These are phyloP conservation scores for Drosophila cognata DNA, from an alignment of 2,888 invertebrate species.

Conservation along the genomic window DNA sequence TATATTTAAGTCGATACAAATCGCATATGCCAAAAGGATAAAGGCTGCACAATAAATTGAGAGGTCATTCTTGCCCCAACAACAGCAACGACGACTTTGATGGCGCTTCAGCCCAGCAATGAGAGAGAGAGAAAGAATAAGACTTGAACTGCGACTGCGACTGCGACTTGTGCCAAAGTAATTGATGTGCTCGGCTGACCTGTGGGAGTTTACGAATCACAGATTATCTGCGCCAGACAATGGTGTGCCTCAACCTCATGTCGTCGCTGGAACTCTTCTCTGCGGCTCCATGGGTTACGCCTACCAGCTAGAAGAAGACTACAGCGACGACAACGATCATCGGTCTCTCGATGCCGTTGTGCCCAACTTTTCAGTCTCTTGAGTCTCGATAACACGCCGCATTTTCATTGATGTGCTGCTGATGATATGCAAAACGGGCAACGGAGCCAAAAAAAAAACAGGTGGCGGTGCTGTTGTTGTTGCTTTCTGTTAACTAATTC, in stretches of 20 bases:
- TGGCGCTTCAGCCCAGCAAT: slow-evolving; percentile 50
- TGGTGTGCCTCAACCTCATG: slow-evolving; percentile 72
- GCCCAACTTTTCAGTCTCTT: slow-evolving; percentile 2
- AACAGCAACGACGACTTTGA: slow-evolving; percentile 39
- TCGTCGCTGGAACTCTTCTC: slow-evolving; percentile 59
- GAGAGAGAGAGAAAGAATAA: not conserved
- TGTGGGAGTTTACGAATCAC: slow-evolving; percentile 83
- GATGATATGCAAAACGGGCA: slow-evolving; percentile 60
- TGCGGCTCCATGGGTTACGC: slow-evolving; percentile 55
- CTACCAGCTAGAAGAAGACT: slow-evolving; percentile 35
- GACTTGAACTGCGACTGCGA: slow-evolving; percentile 28
- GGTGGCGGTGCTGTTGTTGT: slow-evolving; percentile 44
- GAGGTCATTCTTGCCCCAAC: slow-evolving; percentile 76
- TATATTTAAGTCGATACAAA: slow-evolving; percentile 78
- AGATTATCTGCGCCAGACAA: slow-evolving; percentile 83
- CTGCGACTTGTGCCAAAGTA: slow-evolving; percentile 82
- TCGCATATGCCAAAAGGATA: slow-evolving; percentile 80
- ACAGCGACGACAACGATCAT: slow-evolving; percentile 1
- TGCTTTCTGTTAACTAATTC: slow-evolving; percentile 55
- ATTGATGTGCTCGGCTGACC: slow-evolving; percentile 84
- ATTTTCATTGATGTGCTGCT: slow-evolving; percentile 63
- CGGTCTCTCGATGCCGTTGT: slow-evolving; percentile 2
- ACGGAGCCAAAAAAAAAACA: slow-evolving; percentile 36
- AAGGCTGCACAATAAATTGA: slow-evolving; percentile 79
- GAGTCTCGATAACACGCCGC: slow-evolving; percentile 49